A percentile compares a stretch with the other conserved stretches of the same genome.
Evolutionary conservation across 2,888 invertebrate genomes (phyloP).

Genomic region (Merodon equestris): DNA sequence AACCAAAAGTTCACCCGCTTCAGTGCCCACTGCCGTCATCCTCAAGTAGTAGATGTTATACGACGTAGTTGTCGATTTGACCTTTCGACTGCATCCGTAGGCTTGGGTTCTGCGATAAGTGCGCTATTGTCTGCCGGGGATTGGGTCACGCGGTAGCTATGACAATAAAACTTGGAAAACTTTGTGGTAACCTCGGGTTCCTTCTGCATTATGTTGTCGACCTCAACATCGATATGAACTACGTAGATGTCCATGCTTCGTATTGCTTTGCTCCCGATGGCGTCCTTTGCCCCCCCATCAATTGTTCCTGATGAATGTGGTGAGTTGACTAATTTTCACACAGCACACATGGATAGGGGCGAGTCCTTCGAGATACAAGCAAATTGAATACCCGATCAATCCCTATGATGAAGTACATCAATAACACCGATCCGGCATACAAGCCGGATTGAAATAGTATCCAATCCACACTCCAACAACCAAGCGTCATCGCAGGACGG

Average conservation of each 20-base stretch:
- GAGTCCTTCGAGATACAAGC: slow-evolving; percentile 1
- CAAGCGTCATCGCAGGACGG: background rate
- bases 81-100: no score
- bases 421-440: slow-evolving; percentile 1
- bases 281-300: no score
- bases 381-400: slow-evolving; percentile 56
- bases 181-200: no score
- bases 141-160: background rate
- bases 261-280: no score
- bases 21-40: no score
- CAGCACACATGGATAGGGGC: background rate
- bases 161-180: slow-evolving; percentile 6
- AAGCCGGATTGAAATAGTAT: background rate
- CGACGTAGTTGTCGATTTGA: background rate
- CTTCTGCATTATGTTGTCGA: no score
- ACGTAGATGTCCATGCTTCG: no score
- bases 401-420: slow-evolving; percentile 20
- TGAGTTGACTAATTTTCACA: slow-evolving; percentile 24
- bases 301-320: no score
- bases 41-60: no score
- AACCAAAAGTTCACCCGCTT: background rate
- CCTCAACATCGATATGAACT: no score
- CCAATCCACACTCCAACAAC: slow-evolving; percentile 2
- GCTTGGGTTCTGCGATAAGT: no score
- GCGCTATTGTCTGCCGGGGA: no score